Evolutionary conservation across 1,140 invertebrate genomes (phyloP).

Genomic region (Dufourea novaeangliae): DNA sequence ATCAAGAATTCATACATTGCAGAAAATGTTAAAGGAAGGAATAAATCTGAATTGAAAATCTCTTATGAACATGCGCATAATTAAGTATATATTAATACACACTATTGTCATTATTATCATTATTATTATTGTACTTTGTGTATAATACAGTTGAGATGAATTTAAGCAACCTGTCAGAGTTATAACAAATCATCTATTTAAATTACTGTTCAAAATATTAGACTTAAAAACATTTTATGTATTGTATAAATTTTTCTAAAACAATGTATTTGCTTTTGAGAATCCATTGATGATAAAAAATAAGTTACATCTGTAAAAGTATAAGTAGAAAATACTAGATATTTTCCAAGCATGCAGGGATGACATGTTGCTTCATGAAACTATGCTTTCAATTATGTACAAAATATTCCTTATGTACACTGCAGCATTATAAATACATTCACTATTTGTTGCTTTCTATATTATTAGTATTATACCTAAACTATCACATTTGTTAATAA

Average conservation of each 20-base stretch:
- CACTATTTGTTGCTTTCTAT: slow-evolving; percentile 1
- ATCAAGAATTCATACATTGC: slow-evolving; percentile 67
- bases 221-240: not conserved
- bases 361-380: slow-evolving; percentile 2
- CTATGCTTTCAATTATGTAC: slow-evolving; percentile 20
- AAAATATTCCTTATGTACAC: slow-evolving; percentile 35
- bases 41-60: slow-evolving; percentile 65
- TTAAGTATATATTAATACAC: not conserved
- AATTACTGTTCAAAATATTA: not conserved
- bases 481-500: slow-evolving; percentile 17
- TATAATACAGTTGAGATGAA: slow-evolving; percentile 14
- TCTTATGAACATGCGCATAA: not conserved
- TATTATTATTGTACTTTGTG: slow-evolving; percentile 8
- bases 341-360: not conserved
- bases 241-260: not conserved
- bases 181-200: not conserved
- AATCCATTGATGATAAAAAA: not conserved
- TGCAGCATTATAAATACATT: slow-evolving; percentile 15
- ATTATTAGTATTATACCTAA: slow-evolving; percentile 2
- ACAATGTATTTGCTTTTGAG: slow-evolving; percentile 1
- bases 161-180: slow-evolving; percentile 4
- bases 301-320: not conserved
- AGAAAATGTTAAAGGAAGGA: slow-evolving; percentile 72
- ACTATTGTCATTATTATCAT: not conserved
- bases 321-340: slow-evolving; percentile 28